A percentile compares a stretch with the other conserved stretches of the same genome.
These are phyloP conservation scores for Caenorhabditis macrosperma DNA, from an alignment of 2,888 invertebrate species.

Conservation along the genomic window DNA sequence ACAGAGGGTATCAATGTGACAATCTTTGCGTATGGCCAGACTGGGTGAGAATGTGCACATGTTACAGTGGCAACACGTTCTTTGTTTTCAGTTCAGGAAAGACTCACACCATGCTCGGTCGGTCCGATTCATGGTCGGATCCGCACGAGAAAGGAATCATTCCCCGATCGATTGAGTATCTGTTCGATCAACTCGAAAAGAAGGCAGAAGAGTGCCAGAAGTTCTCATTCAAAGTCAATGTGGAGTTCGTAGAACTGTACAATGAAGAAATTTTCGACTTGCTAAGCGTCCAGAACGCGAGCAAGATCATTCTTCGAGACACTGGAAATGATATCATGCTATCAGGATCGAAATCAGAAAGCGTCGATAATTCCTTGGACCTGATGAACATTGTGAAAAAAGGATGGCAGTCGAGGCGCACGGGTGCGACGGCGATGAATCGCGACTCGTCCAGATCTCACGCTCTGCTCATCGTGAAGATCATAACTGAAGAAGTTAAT, in stretches of 20 bases:
- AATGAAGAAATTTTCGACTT: slow-evolving; percentile 81
- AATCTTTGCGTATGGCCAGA: slow-evolving; percentile 82
- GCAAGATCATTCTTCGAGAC: slow-evolving; percentile 46
- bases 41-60: slow-evolving; percentile 66
- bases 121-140: slow-evolving; percentile 66
- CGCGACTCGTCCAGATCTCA: slow-evolving; percentile 81
- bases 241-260: slow-evolving; percentile 82
- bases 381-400: slow-evolving; percentile 46
- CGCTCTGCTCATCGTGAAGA: slow-evolving; percentile 81
- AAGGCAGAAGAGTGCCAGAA: slow-evolving; percentile 80
- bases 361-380: slow-evolving; percentile 40
- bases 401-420: slow-evolving; percentile 81
- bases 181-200: slow-evolving; percentile 80
- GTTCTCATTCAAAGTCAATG: slow-evolving; percentile 80
- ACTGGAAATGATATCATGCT: slow-evolving; percentile 39
- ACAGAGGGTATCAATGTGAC: slow-evolving; percentile 81
- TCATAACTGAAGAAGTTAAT: slow-evolving; percentile 77
- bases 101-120: slow-evolving; percentile 82
- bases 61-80: background rate
- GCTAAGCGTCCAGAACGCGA: slow-evolving; percentile 71
- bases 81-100: slow-evolving; percentile 80
- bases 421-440: slow-evolving; percentile 82
- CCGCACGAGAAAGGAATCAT: slow-evolving; percentile 81
- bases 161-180: slow-evolving; percentile 81
- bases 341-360: slow-evolving; percentile 14